Conservation (phyloP, 2,797 vertebrate species). For the Hippopotamyrus pictus region DNA sequence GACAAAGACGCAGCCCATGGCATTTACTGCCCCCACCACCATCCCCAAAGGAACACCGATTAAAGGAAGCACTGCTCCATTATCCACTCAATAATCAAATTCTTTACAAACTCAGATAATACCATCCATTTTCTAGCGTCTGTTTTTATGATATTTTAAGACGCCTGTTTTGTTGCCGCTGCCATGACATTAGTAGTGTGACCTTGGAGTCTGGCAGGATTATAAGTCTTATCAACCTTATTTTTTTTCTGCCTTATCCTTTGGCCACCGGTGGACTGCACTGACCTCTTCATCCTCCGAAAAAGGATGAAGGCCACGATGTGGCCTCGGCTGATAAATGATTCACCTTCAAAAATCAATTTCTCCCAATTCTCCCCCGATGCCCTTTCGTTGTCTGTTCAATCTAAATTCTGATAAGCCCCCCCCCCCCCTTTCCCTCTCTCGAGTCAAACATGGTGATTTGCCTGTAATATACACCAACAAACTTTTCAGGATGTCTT, state of each 20-base stretch:
- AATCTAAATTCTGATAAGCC: conserved; percentile 3
- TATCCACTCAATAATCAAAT: background rate
- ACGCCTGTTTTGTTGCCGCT: background rate
- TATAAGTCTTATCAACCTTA: background rate
- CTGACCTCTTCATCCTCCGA: conserved; percentile 3
- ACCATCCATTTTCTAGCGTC: background rate
- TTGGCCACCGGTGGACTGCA: background rate
- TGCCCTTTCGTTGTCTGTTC: background rate
- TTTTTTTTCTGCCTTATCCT: background rate
- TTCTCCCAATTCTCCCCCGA: background rate
- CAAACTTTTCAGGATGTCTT: background rate
- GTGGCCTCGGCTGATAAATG: background rate
- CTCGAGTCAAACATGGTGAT: background rate
- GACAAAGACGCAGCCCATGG: background rate
- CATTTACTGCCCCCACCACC: background rate
- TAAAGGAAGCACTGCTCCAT: background rate
- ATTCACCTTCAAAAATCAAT: conserved; percentile 21
- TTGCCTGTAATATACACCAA: background rate
- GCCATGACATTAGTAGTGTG: background rate
- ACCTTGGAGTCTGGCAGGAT: background rate
- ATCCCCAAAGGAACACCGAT: background rate
- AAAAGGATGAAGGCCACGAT: background rate
- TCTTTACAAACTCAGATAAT: background rate
- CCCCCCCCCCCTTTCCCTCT: background rate
- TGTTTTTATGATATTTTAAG: background rate